Evolutionary conservation across 2,888 invertebrate genomes (phyloP).

Genomic region (Zaprionus bogoriensis): DNA sequence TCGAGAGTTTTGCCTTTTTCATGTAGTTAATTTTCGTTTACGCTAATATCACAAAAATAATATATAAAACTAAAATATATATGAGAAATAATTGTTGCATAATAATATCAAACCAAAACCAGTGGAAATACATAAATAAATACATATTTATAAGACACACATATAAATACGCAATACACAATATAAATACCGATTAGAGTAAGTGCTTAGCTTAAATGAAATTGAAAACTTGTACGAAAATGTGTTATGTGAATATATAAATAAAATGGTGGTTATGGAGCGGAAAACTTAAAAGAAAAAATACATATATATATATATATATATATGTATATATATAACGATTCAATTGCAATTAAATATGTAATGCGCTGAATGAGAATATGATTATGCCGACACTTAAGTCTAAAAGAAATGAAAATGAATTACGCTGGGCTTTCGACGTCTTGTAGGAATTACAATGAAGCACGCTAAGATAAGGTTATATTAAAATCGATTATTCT

Average conservation of each 20-base stretch:
- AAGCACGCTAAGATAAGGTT: slow-evolving; percentile 59
- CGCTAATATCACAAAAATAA: slow-evolving; percentile 80
- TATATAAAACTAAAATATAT: slow-evolving; percentile 71
- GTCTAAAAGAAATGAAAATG: slow-evolving; percentile 47
- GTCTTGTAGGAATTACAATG: slow-evolving; percentile 45
- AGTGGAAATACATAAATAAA: slow-evolving; percentile 43
- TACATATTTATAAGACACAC: slow-evolving; percentile 35
- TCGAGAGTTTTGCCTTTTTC: slow-evolving; percentile 65
- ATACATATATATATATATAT: too few species aligned
- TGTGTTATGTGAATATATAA: slow-evolving; percentile 33
- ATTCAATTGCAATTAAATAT: slow-evolving; percentile 30
- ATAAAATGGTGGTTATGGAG: slow-evolving; percentile 43
- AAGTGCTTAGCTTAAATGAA: slow-evolving; percentile 37
- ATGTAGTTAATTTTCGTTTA: slow-evolving; percentile 72
- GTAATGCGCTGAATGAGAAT: slow-evolving; percentile 38
- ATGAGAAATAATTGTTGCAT: slow-evolving; percentile 41
- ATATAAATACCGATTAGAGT: slow-evolving; percentile 40
- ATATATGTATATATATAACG: too few species aligned
- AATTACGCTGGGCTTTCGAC: slow-evolving; percentile 46
- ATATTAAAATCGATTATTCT: slow-evolving; percentile 66
- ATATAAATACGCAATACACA: slow-evolving; percentile 19
- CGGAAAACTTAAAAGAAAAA: slow-evolving; percentile 24
- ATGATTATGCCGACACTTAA: slow-evolving; percentile 43
- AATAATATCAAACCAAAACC: slow-evolving; percentile 70
- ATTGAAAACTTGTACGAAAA: slow-evolving; percentile 14